Evolutionary conservation across 1,140 invertebrate species (phyloP).

Genomic region (Pseudomyrmex flavicornis): DNA sequence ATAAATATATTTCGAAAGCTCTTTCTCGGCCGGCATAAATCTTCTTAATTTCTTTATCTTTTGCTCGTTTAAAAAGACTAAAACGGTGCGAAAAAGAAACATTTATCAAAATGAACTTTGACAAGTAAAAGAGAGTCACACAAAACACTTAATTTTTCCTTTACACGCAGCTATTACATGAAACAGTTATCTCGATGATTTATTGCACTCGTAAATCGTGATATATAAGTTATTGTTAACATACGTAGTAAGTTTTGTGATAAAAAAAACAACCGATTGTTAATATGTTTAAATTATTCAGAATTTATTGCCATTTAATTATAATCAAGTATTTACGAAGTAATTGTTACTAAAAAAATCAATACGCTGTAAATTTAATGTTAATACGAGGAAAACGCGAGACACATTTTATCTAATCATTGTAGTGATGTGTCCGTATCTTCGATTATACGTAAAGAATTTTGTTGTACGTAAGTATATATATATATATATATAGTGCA

Average conservation of each 20-base stretch:
- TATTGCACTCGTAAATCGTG: slow-evolving; percentile 16
- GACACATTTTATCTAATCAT: slow-evolving; percentile 53
- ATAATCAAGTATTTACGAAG: neutral
- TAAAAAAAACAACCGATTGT: slow-evolving; percentile 22
- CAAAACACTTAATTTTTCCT: neutral
- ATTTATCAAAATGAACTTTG: neutral
- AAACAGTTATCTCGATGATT: neutral
- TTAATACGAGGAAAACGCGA: neutral
- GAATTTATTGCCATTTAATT: too few relatives aligned
- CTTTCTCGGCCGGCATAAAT: neutral
- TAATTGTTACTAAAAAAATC: slow-evolving; percentile 21
- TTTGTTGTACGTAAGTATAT: neutral
- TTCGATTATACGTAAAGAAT: slow-evolving; percentile 52
- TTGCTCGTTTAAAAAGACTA: neutral
- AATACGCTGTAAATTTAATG: neutral
- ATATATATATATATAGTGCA: too few relatives aligned
- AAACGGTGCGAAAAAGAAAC: neutral
- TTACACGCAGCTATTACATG: neutral
- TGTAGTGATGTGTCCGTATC: slow-evolving; percentile 22
- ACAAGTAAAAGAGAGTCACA: neutral
- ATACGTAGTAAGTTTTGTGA: neutral
- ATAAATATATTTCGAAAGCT: neutral
- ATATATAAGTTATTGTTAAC: neutral
- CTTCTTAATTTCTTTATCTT: neutral
- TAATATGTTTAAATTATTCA: neutral